Evolutionary conservation across 2,888 invertebrate species (phyloP), one percentile per base, ranked within the genome.

Genomic region (Eristalinus sepulchralis): DNA sequence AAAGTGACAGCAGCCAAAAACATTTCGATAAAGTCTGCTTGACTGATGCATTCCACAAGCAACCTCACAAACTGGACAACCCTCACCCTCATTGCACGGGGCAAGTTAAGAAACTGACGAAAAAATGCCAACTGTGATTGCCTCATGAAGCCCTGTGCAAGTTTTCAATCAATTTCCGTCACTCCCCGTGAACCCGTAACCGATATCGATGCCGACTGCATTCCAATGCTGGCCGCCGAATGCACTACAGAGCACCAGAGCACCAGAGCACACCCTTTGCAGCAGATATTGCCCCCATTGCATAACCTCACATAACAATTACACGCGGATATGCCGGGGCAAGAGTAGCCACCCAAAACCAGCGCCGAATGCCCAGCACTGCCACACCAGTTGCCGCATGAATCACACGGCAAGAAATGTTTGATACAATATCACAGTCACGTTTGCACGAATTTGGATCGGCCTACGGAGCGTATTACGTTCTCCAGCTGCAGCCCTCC

Each of bases 361-460:
- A 66, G 76, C 70, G 70, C 33, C 70, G 73, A 77, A 86, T 86
- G 73, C 59, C 33, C 78, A 64, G 71, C 70, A 82, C 62, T 75
- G 71, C 77, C 73, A 71, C 71, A 24, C 82, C 73, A 75, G 62
- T 83, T 20, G 78, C 78, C 53, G 71, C 71, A 86, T 83, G 83
- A 86, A 83, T 79, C 86, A 83, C 83, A 75, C 63, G 73, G 55
- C 34, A 55, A 33, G 55, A 76, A 77, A 59, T 77, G 83, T 68
- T 83, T 87, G 83, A 87, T 83, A 76, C 79, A 87, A 87, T 87
- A 87, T 87, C 87, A 83, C 63, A 87, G 87, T 87, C 87, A 87
- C 87, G 87, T 83, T 87, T 87, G 83, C 87, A 87, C 87, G 87
- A 87, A 87, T 87, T 83, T 83, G 86, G 83, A 86, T 86, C 86